Percentiles rank a stretch among this genome's conserved stretches.
Conservation (phyloP, 2,797 vertebrate species). For the Acropternis orthonyx region DNA sequence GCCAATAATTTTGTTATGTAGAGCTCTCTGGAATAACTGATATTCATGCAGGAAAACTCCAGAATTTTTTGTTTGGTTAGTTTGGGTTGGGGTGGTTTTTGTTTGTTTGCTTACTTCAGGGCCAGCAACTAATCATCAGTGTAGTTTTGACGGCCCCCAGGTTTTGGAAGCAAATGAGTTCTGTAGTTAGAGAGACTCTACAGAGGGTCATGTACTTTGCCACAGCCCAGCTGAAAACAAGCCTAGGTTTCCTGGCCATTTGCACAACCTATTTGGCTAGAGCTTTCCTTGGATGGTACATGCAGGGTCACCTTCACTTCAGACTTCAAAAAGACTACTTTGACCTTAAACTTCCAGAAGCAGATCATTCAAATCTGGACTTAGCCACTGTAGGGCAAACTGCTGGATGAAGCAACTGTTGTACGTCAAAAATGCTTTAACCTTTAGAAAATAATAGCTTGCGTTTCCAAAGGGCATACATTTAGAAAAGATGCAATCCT, state of each 20-base stretch:
- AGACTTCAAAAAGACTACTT: slow-evolving; percentile 65
- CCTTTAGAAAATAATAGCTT: slow-evolving; percentile 64
- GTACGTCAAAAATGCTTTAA: slow-evolving; percentile 62
- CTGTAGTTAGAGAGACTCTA: not conserved
- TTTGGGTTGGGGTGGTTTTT: not conserved
- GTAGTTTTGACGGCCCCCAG: not conserved
- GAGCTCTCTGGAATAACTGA: not conserved
- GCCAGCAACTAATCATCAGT: not conserved
- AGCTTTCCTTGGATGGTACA: slow-evolving; percentile 68
- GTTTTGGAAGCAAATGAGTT: slow-evolving; percentile 1
- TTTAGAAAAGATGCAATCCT: slow-evolving; percentile 22
- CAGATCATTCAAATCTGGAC: slow-evolving; percentile 39
- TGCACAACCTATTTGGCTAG: not conserved
- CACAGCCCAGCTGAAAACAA: not conserved
- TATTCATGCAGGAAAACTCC: not conserved
- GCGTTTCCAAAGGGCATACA: slow-evolving; percentile 54
- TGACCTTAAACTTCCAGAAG: slow-evolving; percentile 58
- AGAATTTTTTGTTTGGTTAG: not conserved
- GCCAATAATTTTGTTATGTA: not conserved
- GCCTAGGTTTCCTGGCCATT: not conserved
- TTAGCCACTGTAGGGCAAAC: slow-evolving; percentile 10
- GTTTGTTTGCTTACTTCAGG: not conserved
- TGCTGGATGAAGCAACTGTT: slow-evolving; percentile 45
- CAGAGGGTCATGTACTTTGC: not conserved
- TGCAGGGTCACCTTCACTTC: slow-evolving; percentile 66